These are phyloP conservation scores for Mormyrops attenuatus DNA, from an alignment of 2,797 vertebrate species.

Conservation along the genomic window DNA sequence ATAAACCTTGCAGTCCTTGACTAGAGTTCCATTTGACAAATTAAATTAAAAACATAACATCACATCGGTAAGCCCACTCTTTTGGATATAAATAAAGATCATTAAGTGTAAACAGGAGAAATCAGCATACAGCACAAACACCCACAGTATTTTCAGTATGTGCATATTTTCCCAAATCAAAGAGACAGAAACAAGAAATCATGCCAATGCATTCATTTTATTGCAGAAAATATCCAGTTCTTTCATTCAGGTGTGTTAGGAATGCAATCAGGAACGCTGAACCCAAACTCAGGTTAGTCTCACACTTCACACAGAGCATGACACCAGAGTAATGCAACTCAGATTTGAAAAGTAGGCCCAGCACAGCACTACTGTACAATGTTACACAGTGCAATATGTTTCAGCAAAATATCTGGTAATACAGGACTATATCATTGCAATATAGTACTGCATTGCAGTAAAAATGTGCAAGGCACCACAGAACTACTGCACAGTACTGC, in stretches of 20 bases:
- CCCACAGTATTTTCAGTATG: neutral
- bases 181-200: neutral
- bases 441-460: constrained; percentile 42
- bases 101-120: neutral
- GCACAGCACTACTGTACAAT: constrained; percentile 28
- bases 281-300: constrained; percentile 43
- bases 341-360: neutral
- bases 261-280: constrained; percentile 52
- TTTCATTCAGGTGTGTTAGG: constrained; percentile 37
- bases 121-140: neutral
- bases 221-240: constrained; percentile 57
- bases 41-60: neutral
- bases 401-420: constrained; percentile 35
- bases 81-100: neutral
- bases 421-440: constrained; percentile 47
- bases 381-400: constrained; percentile 24
- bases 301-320: constrained; percentile 16
- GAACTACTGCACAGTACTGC: constrained; percentile 21
- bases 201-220: constrained; percentile 47
- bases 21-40: neutral
- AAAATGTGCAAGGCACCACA: constrained; percentile 24
- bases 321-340: neutral
- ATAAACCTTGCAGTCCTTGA: neutral
- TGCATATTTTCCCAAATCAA: neutral
- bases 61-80: neutral